These are phyloP conservation scores for Exocentrus adspersus DNA, from an alignment of 2,888 invertebrate species.

Conservation along the genomic window DNA sequence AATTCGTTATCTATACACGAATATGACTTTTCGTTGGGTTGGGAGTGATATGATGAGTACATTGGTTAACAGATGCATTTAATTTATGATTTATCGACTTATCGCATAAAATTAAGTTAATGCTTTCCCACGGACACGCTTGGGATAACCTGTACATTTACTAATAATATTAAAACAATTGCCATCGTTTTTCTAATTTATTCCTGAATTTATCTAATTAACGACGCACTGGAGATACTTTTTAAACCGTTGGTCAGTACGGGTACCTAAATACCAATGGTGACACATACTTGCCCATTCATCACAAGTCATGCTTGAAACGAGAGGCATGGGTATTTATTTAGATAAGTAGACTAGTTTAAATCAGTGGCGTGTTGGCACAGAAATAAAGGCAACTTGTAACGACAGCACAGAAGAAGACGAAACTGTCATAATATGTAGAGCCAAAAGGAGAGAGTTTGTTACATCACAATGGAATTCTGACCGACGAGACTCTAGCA, in stretches of 20 bases:
- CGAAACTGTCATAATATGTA: too few species aligned
- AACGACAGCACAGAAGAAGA: too few species aligned
- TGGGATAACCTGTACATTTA: background rate
- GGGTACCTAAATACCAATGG: slow-evolving; percentile 13
- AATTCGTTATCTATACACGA: slow-evolving; percentile 12
- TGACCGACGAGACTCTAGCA: too few species aligned
- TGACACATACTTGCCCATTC: background rate
- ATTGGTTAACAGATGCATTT: slow-evolving; percentile 3
- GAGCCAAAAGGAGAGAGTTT: too few species aligned
- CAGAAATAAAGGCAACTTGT: too few species aligned
- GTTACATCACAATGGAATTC: too few species aligned
- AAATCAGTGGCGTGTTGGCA: slow-evolving; percentile 2
- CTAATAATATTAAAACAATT: slow-evolving; percentile 8
- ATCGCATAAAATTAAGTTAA: slow-evolving; percentile 1
- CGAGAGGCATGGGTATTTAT: slow-evolving; percentile 4
- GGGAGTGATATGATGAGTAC: slow-evolving; percentile 4
- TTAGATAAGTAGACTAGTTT: slow-evolving; percentile 8
- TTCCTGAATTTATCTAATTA: background rate
- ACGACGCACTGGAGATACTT: background rate
- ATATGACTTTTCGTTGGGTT: slow-evolving; percentile 9
- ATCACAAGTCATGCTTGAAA: slow-evolving; percentile 1
- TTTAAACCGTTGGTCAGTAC: slow-evolving; percentile 6
- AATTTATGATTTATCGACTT: slow-evolving; percentile 14
- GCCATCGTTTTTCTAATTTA: slow-evolving; percentile 18
- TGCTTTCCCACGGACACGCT: slow-evolving; percentile 8